phyloP scores from a whole-genome alignment of 2,113 vertebrate genomes.

The Erinaceus europaeus region DNA sequence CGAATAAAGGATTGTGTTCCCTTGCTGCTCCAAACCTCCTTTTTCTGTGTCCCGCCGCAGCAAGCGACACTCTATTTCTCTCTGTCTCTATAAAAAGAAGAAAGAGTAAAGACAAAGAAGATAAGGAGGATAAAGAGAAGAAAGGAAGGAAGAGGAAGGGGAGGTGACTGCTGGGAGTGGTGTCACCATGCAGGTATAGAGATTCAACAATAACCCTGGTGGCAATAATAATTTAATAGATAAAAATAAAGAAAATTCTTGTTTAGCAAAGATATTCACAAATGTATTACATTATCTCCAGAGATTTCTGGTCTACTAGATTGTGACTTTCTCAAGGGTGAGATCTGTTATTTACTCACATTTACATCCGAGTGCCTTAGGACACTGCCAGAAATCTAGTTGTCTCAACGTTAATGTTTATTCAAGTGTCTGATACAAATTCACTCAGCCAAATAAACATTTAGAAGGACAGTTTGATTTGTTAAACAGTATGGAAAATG shows the following conservation, averaged over 20 bases:
- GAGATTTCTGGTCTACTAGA: not conserved
- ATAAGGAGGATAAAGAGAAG: no score
- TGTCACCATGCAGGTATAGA: no score
- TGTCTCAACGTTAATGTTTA: not conserved
- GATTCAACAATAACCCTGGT: no score
- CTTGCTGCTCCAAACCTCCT: no score
- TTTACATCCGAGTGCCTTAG: not conserved
- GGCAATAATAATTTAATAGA: no score
- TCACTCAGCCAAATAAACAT: not conserved
- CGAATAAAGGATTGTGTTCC: no score
- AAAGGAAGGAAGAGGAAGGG: no score
- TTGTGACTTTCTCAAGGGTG: slow-evolving; percentile 10
- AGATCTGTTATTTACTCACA: not conserved
- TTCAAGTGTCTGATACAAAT: not conserved
- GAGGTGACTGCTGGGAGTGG: no score
- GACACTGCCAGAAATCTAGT: not conserved
- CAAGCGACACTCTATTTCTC: no score
- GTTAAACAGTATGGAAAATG: not conserved
- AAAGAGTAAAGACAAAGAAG: no score
- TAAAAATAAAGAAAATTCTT: not conserved
- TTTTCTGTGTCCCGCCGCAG: no score
- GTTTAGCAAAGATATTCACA: not conserved
- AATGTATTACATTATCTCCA: not conserved
- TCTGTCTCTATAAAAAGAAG: no score
- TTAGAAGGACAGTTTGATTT: not conserved